Percentiles rank a stretch among this genome's conserved stretches.
These are phyloP conservation scores for Drosophila mettleri DNA, from an alignment of 2,888 invertebrate genomes.

Conservation along the genomic window DNA sequence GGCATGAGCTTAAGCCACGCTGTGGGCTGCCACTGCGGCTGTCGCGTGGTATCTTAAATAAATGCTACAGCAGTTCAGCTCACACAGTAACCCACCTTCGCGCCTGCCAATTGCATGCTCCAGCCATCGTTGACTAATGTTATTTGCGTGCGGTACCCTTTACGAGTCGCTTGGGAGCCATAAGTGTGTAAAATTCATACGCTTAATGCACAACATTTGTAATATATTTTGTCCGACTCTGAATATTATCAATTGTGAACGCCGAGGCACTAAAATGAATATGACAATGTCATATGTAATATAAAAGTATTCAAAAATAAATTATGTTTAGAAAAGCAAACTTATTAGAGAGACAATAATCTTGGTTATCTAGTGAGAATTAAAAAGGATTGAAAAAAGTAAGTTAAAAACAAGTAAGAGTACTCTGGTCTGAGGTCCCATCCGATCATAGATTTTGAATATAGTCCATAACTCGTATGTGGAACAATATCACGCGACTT, in stretches of 20 bases:
- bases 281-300: constrained; percentile 10
- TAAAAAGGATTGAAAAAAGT: too few species aligned
- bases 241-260: constrained; percentile 42
- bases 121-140: constrained; percentile 56
- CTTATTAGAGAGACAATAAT: not conserved
- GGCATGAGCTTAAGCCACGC: constrained; percentile 72
- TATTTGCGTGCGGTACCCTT: constrained; percentile 71
- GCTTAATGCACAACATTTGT: constrained; percentile 75
- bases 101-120: not conserved
- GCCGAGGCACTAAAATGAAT: not conserved
- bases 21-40: constrained; percentile 57
- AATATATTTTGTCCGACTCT: constrained; percentile 45
- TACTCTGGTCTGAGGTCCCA: too few species aligned
- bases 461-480: too few species aligned
- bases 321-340: too few species aligned
- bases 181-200: constrained; percentile 75
- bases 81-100: constrained; percentile 44
- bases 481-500: too few species aligned
- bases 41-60: constrained; percentile 75
- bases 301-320: constrained; percentile 11
- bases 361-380: too few species aligned
- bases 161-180: constrained; percentile 73
- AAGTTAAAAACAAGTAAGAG: too few species aligned
- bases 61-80: constrained; percentile 71
- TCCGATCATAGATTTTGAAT: too few species aligned